A percentile compares a stretch with the other conserved stretches of the same genome.
These are phyloP conservation scores for Gobio occitaniae DNA, from an alignment of 2,797 vertebrate species.

Conservation along the genomic window DNA sequence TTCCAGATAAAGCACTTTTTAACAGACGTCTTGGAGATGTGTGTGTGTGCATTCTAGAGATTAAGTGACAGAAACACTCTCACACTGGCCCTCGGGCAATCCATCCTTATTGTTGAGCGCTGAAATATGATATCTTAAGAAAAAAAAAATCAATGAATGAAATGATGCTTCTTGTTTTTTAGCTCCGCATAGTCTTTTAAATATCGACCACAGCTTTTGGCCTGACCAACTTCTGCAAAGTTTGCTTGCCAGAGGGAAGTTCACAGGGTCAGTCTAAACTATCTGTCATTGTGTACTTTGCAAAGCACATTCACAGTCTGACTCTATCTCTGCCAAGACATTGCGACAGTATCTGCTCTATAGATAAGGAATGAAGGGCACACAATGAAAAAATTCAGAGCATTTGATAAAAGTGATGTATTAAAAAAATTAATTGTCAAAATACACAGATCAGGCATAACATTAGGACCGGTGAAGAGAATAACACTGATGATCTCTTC, in stretches of 20 bases:
- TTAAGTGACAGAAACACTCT: slow-evolving; percentile 1
- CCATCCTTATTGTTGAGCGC: not conserved
- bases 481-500: too few relatives aligned
- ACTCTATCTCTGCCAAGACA: not conserved
- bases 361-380: slow-evolving; percentile 7
- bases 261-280: slow-evolving; percentile 1
- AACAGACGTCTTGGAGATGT: not conserved
- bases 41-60: not conserved
- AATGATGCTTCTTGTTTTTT: slow-evolving; percentile 18
- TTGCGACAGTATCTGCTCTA: not conserved
- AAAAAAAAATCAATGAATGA: slow-evolving; percentile 14
- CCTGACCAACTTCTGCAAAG: slow-evolving; percentile 4
- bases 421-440: not conserved
- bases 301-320: slow-evolving; percentile 4
- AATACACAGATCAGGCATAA: not conserved
- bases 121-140: slow-evolving; percentile 13
- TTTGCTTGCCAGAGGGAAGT: slow-evolving; percentile 25
- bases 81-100: not conserved
- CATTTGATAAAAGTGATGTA: not conserved
- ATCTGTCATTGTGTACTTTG: not conserved
- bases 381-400: not conserved
- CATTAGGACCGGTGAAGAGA: too few relatives aligned
- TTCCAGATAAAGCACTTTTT: not conserved
- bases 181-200: not conserved
- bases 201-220: slow-evolving; percentile 28